phyloP scores from a whole-genome alignment of 2,797 vertebrate genomes.

The Fistularia commersonii region DNA sequence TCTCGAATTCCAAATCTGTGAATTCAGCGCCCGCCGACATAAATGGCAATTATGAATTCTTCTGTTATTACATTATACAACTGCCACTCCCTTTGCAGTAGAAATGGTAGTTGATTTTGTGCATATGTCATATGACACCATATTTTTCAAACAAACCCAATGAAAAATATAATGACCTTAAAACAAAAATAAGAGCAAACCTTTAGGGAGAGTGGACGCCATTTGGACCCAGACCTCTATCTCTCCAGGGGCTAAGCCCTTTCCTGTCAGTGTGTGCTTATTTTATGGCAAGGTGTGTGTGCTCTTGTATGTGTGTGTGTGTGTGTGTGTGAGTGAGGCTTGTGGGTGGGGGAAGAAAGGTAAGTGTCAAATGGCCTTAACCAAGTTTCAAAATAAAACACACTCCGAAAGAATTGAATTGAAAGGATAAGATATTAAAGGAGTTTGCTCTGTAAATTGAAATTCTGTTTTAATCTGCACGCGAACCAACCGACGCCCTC shows the following conservation, averaged over 20 bases:
- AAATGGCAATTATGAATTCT: too few relatives aligned
- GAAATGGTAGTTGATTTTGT: too few relatives aligned
- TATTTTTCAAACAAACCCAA: too few relatives aligned
- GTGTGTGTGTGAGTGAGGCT: background rate
- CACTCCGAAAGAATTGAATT: background rate
- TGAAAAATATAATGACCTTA: too few relatives aligned
- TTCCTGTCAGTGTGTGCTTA: slow-evolving; percentile 1
- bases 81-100: too few relatives aligned
- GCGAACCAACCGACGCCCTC: too few relatives aligned
- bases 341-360: slow-evolving; percentile 15
- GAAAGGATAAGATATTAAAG: rapidly evolving
- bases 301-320: slow-evolving; percentile 2
- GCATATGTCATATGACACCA: too few relatives aligned
- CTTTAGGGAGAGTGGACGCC: slow-evolving; percentile 41
- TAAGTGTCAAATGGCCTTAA: slow-evolving; percentile 1
- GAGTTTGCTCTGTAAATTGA: too few relatives aligned
- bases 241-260: slow-evolving; percentile 4
- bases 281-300: background rate
- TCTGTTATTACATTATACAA: too few relatives aligned
- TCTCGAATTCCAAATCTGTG: too few relatives aligned
- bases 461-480: too few relatives aligned
- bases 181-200: slow-evolving; percentile 34
- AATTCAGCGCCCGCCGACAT: too few relatives aligned
- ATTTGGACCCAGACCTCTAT: slow-evolving; percentile 36
- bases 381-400: slow-evolving; percentile 38